Base-by-base conservation (phyloP, 2,888 invertebrate genomes). In the Agonopterix subpropinquella region DNA sequence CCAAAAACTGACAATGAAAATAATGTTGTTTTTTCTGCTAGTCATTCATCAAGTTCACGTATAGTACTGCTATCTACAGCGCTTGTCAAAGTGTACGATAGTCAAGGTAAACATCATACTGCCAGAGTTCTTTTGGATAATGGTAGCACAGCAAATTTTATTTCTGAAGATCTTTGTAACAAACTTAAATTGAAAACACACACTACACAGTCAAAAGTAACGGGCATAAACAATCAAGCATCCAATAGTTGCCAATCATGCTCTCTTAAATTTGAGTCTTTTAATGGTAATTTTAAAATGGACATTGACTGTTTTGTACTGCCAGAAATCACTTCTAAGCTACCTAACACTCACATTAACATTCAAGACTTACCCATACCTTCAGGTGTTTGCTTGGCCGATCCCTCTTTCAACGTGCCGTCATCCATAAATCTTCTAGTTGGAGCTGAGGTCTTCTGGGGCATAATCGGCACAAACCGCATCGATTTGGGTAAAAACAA, bases 401-500 rank as follows among this genome's bases (percentile, higher is more conserved):
- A 53, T 36, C 54, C 54, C 2, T 39, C 44, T 1, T 54, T 51
- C 18, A 10, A 50, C 35, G 10, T 36, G 7, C 54, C 54, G 0
- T 44, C 50, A 13, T 35, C 43, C 10, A 45, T 54, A n/a, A 37
- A 52, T 9, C 48, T 54, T 43, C 35, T 55, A 9, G 47, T 53
- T 8, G 48, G 55, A 36, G 51, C 48, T 9, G 53, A 53, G 15
- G 13, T 53, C 11, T 55, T 54, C 28, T 52, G 54, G 54, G 18
- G 41, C 8, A 36, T 52, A 1, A 9, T 54, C 28, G 44, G 15
- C 8, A 11, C 13, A 1, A 36, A 49, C 28, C 44, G 36, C 4
- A 48, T 49, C 10, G n/a, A 41, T 1, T 36, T 52, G 18, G 51
- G 51, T 2, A 49, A 48, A 46, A 10, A 49, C 36, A 48, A 50